Conservation (phyloP, 1,140 invertebrate species). For the Reticulitermes speratus region DNA sequence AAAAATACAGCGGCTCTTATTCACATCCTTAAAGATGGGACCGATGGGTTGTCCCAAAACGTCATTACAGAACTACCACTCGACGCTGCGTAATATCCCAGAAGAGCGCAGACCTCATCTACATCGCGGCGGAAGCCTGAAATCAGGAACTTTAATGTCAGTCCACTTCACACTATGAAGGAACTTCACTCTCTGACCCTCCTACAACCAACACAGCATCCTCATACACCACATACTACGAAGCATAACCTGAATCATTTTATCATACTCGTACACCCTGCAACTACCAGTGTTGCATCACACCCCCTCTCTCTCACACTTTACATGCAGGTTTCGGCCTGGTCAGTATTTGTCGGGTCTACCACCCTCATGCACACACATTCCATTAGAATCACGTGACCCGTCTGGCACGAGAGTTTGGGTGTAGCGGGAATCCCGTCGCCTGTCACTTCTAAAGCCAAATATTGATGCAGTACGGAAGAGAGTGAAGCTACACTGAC, state of each 20-base stretch:
- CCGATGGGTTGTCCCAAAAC: too few relatives aligned
- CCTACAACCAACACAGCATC: too few relatives aligned
- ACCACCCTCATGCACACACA: neutral
- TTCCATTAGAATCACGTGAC: neutral
- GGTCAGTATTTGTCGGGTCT: constrained; percentile 2
- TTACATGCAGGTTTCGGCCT: neutral
- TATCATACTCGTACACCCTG: neutral
- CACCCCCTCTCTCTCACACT: neutral
- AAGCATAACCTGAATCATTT: neutral
- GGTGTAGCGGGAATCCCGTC: neutral
- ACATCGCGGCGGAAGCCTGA: too few relatives aligned
- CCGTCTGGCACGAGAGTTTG: neutral
- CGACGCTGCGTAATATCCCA: too few relatives aligned
- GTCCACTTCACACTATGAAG: too few relatives aligned
- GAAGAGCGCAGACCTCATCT: too few relatives aligned
- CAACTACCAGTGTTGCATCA: neutral
- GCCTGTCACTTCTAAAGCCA: neutral
- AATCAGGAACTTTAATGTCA: too few relatives aligned
- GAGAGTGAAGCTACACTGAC: neutral
- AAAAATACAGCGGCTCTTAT: too few relatives aligned
- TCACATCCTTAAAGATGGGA: too few relatives aligned
- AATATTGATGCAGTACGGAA: neutral
- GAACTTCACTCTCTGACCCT: too few relatives aligned
- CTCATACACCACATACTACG: neutral
- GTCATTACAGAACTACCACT: too few relatives aligned